Conservation (phyloP, 37 sponge, comb jelly and placozoan species). For the Aplysina aerophoba region DNA sequence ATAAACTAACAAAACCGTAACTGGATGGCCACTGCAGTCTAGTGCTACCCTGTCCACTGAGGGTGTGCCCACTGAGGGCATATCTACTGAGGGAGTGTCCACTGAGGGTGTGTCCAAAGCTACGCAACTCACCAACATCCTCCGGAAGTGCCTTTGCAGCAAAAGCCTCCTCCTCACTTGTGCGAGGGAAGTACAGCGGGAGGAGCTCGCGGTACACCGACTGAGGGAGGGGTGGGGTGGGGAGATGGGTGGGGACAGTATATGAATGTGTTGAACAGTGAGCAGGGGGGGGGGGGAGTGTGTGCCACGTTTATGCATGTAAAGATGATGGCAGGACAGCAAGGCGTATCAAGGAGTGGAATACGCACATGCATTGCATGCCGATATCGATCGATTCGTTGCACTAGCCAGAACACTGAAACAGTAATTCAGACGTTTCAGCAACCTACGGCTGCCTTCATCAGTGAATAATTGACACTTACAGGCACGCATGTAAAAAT, state of each 20-base stretch:
- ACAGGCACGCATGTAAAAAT: too few species aligned
- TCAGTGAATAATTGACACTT: too few species aligned
- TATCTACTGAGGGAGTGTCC: background rate
- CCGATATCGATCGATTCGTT: too few species aligned
- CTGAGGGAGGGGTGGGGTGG: constrained; percentile 36
- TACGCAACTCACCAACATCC: constrained; percentile 55
- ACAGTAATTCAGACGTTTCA: too few species aligned
- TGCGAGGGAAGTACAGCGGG: constrained; percentile 87
- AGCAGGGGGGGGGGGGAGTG: background rate
- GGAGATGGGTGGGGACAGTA: background rate
- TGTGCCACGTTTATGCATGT: too few species aligned
- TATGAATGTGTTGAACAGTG: too few species aligned
- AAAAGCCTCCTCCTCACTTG: constrained; percentile 63
- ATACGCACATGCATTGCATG: too few species aligned
- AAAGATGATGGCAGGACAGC: background rate
- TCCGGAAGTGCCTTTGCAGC: constrained; percentile 67
- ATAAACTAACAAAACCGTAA: background rate
- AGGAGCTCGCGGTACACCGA: constrained; percentile 54
- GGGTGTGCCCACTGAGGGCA: background rate
- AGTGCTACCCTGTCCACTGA: background rate
- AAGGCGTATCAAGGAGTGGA: too few species aligned
- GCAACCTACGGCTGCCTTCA: too few species aligned
- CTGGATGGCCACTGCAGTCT: background rate
- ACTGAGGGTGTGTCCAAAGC: too few species aligned
- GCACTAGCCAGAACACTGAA: too few species aligned